These are phyloP conservation scores for Melanotaenia nigrans DNA, from an alignment of 2,797 vertebrate genomes.

Conservation along the genomic window DNA sequence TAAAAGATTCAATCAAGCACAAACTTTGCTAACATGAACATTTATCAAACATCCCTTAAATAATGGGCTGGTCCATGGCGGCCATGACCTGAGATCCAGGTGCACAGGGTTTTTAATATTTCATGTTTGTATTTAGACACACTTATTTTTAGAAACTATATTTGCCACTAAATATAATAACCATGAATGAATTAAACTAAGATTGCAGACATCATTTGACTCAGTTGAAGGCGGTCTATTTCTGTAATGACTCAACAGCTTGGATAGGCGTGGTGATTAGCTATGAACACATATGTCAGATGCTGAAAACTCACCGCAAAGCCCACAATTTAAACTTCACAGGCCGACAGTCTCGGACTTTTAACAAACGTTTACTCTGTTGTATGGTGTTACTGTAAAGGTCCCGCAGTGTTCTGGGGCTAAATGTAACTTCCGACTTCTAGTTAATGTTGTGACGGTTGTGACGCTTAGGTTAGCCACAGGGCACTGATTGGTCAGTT, in stretches of 20 bases:
- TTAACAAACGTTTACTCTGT: neutral
- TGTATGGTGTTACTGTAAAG: neutral
- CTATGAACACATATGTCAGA: neutral
- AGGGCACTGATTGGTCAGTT: slow-evolving; percentile 55
- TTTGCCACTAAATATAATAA: neutral
- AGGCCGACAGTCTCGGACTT: neutral
- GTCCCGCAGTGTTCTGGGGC: neutral
- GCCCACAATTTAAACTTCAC: too few species aligned
- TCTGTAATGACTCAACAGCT: slow-evolving; percentile 24
- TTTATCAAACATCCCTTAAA: neutral
- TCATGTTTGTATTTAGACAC: neutral
- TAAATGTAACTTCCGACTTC: neutral
- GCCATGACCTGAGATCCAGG: neutral
- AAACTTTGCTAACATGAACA: neutral
- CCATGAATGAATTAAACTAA: neutral
- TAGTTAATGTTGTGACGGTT: neutral
- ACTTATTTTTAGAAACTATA: neutral
- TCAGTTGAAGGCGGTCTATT: neutral
- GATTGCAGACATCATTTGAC: neutral
- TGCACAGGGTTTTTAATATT: neutral
- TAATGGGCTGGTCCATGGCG: neutral
- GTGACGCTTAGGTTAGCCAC: neutral
- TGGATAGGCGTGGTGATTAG: slow-evolving; percentile 18
- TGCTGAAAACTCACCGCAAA: slow-evolving; percentile 46
- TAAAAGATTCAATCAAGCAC: neutral